These are phyloP conservation scores for Pachyrhynchus sulphureomaculatus DNA, from an alignment of 1,140 invertebrate genomes.

Conservation along the genomic window DNA sequence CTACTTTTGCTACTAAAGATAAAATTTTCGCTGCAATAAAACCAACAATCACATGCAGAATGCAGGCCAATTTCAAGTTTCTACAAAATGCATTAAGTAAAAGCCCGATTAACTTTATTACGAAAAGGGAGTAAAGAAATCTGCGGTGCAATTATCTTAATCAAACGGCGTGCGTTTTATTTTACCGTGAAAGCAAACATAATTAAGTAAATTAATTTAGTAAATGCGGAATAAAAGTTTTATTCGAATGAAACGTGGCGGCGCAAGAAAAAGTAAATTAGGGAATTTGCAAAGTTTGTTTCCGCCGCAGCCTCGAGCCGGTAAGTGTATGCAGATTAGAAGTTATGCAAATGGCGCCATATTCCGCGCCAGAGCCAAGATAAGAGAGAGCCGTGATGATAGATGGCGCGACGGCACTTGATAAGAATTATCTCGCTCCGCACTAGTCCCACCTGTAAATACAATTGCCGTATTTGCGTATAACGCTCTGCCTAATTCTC, in stretches of 20 bases:
- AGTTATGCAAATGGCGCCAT: conserved; percentile 12
- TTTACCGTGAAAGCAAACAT: conserved; percentile 25
- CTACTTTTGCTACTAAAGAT: too few species aligned
- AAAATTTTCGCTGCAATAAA: too few species aligned
- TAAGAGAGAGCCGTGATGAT: conserved; percentile 7
- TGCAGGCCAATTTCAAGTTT: too few species aligned
- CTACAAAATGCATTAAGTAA: too few species aligned
- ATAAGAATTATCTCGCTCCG: conserved; percentile 13
- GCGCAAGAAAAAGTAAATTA: conserved; percentile 34
- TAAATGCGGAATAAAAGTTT: conserved; percentile 30
- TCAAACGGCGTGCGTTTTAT: conserved; percentile 28
- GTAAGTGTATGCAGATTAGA: conserved; percentile 41
- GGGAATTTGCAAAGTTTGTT: conserved; percentile 39
- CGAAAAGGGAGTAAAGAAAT: conserved; percentile 8
- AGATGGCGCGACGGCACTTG: conserved; percentile 1
- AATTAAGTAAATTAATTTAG: conserved; percentile 33
- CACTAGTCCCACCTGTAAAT: conserved; percentile 10
- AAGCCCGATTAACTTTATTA: conserved; percentile 4
- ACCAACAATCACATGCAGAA: too few species aligned
- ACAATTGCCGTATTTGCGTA: conserved; percentile 14
- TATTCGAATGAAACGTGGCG: conserved; percentile 14
- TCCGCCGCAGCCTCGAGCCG: conserved; percentile 23
- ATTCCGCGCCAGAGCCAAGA: background rate
- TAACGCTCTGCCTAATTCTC: background rate
- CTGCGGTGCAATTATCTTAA: conserved; percentile 22